Base-by-base conservation (phyloP, 2,797 vertebrate species). In the Buphagus erythrorhynchus region DNA sequence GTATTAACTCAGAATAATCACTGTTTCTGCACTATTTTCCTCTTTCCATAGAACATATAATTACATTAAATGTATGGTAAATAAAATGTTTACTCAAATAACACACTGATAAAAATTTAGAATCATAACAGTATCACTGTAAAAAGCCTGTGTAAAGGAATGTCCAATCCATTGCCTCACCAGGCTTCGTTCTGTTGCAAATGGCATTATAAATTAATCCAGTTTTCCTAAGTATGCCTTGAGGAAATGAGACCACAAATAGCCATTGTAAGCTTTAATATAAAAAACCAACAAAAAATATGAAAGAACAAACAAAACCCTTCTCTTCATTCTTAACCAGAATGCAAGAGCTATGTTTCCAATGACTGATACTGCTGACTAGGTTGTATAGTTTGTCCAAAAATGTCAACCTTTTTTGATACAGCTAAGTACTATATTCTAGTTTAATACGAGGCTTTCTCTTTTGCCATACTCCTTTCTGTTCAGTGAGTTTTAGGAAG, bases 61-160 rank as follows among this genome's bases (percentile, higher is more conserved):
- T 88, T 89, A 93, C 68, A 95, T 95, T 96, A 95, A 98, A 92
- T 86, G 51, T 80, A 93, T 72, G 76, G 81, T 54, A 95, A 97
- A 95, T 93, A 83, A 77, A 94, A 59, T 93, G 91, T 96, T 97
- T 96, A 96, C 94, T 97, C 95, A 97, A 90, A 96, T 95, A 79
- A 95, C 75, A 75, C 29, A 80, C 6, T 84, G 83, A 95, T 88
- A 96, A 88, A 96, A 95, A 81, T 93, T 94, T 86, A 94, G 79
- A 94, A 95, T 74, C 71, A 9, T 48, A 94, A 91, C 61, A 87
- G 36, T 55, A 94, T 69, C 73, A 20, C 29, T 68, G 45, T 52
- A 61, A 81, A 85, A 96, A 69, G 62, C 66, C 82, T 25, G 5
- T 54, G 28, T 54, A 92, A 88, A 90, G 83, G 45, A 79, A 55